phyloP scores from a whole-genome alignment of 2,888 invertebrate species.

The Drosophila testacea region DNA sequence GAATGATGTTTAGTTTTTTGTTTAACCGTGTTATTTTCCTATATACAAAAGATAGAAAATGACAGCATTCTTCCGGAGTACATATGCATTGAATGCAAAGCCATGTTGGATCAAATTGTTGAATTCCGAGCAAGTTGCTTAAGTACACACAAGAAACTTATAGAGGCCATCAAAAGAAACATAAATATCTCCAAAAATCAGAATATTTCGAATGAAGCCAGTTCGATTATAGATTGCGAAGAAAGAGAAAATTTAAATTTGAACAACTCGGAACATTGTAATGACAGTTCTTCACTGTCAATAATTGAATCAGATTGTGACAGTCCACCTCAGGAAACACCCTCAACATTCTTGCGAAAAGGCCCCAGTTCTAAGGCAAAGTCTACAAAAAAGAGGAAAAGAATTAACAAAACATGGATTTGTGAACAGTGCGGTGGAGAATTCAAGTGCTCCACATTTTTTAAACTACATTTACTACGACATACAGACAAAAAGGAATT shows the following conservation, averaged over 20 bases:
- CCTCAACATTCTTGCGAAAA: not conserved
- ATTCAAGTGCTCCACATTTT: conserved; percentile 63
- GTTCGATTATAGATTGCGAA: not conserved
- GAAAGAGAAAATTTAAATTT: not conserved
- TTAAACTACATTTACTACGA: conserved; percentile 58
- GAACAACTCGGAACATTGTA: not conserved
- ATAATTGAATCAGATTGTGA: not conserved
- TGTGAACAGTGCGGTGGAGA: conserved; percentile 65
- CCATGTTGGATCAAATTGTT: conserved; percentile 32
- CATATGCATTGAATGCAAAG: conserved; percentile 51
- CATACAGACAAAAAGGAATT: conserved; percentile 58
- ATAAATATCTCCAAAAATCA: not conserved
- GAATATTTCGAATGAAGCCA: not conserved
- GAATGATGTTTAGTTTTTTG: not conserved
- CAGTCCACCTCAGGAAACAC: no score
- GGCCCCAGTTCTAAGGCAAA: not conserved
- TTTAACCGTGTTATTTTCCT: not conserved
- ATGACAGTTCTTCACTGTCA: not conserved
- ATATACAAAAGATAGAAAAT: conserved; percentile 39
- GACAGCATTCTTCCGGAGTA: conserved; percentile 47
- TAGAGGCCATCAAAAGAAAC: conserved; percentile 21
- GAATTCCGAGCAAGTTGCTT: conserved; percentile 58
- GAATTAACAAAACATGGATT: conserved; percentile 48
- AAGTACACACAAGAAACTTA: conserved; percentile 41
- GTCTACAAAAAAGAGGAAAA: not conserved